Evolutionary conservation across 2,888 invertebrate species (phyloP).

Genomic region (Pelosia muscerda): DNA sequence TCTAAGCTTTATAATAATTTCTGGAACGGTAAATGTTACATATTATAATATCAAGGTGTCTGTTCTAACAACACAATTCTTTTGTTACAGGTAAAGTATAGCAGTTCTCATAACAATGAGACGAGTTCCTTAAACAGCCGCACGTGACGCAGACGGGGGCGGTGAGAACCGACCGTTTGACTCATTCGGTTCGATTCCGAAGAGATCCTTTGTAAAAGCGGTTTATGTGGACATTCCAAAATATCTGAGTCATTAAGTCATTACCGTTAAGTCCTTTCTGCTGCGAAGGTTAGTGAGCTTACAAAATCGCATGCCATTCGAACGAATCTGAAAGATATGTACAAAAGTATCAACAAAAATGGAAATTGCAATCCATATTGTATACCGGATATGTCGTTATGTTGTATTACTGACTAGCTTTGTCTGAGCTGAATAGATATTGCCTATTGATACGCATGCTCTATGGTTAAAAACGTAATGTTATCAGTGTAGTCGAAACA

Average conservation of each 20-base stretch:
- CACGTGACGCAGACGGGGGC: slow-evolving; percentile 12
- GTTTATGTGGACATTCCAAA: slow-evolving; percentile 13
- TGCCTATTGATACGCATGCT: too few species aligned
- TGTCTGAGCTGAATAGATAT: too few species aligned
- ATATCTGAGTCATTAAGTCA: slow-evolving; percentile 17
- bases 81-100: slow-evolving; percentile 42
- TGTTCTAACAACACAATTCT: slow-evolving; percentile 8
- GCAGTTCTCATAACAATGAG: slow-evolving; percentile 27
- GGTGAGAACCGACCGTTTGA: slow-evolving; percentile 5
- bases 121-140: neutral
- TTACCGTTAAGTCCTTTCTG: slow-evolving; percentile 6
- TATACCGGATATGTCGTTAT: neutral
- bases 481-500: too few species aligned
- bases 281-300: neutral
- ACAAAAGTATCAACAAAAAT: neutral
- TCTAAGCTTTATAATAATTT: neutral
- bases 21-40: neutral
- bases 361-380: neutral
- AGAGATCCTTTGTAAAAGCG: slow-evolving; percentile 8
- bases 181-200: slow-evolving; percentile 16
- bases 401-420: too few species aligned
- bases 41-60: neutral
- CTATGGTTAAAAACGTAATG: too few species aligned
- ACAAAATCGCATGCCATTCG: neutral
- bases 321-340: neutral